Evolutionary conservation across 2,797 vertebrate genomes (phyloP).

Genomic region (Chiroxiphia lanceolata): DNA sequence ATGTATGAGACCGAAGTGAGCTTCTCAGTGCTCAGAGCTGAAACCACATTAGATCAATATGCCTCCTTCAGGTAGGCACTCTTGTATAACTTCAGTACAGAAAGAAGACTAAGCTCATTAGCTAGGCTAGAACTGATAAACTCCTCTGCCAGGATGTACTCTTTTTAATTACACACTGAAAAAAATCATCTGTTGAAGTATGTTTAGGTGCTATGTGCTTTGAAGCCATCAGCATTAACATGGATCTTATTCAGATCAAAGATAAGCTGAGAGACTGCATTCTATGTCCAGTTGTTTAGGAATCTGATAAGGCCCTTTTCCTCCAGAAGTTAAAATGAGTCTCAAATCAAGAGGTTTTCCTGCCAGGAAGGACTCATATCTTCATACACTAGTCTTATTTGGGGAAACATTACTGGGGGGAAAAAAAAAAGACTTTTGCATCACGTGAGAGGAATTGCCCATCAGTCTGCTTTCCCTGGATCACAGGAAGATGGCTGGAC

Average conservation of each 20-base stretch:
- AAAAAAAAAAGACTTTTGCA: not conserved
- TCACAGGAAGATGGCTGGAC: not conserved
- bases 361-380: not conserved
- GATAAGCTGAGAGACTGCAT: not conserved
- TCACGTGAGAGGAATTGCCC: not conserved
- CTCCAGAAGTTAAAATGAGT: not conserved
- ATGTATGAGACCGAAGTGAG: fast-evolving
- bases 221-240: not conserved
- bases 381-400: not conserved
- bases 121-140: not conserved
- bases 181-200: not conserved
- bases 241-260: not conserved
- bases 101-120: not conserved
- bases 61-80: not conserved
- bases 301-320: not conserved
- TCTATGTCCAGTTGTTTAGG: not conserved
- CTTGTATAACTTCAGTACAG: not conserved
- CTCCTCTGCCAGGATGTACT: not conserved
- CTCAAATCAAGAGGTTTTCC: not conserved
- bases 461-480: not conserved
- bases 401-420: fast-evolving
- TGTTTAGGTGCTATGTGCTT: not conserved
- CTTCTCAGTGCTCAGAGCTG: not conserved
- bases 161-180: not conserved
- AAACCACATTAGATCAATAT: not conserved